Base-by-base conservation (phyloP, 2,888 invertebrate species). In the Diogma glabrata region DNA sequence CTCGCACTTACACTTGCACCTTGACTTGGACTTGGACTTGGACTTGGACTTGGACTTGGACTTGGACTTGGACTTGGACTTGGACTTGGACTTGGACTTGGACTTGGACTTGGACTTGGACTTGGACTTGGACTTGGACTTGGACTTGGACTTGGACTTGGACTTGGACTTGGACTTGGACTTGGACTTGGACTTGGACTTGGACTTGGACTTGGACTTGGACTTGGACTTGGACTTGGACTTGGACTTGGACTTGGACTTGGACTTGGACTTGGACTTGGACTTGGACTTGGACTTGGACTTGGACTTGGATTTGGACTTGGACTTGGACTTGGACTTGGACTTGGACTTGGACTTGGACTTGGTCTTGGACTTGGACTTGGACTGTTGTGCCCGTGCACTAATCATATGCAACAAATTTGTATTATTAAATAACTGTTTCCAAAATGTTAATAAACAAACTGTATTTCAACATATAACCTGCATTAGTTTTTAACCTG, bases 161-260 rank as follows among this genome's bases (percentile, higher is more conserved):
- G 47, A 22, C 23, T 23, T 14, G 47, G 47, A 22, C 23, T 23
- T 14, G 47, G 47, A 22, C 23, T 23, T 14, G 47, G 47, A 22
- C 23, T 23, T 14, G 47, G 47, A 22, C 23, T 23, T 14, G 47
- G 47, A 22, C 23, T 23, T 14, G 47, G 47, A 4, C 4, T 23
- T 14, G 47, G 38, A 22, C 23, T 23, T 14, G 47, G 47, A 22
- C 23, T 23, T 14, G 47, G 47, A 22, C 23, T 23, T 14, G 47
- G 47, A 22, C 23, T 23, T 14, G 47, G 47, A 22, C 23, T 23
- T 14, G 47, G 47, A 22, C 23, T 23, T 14, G 47, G 47, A 22
- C 23, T 23, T 14, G 47, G 47, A 22, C 23, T 23, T 14, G 47
- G 47, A 22, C 4, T 23, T 14, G 47, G 47, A 22, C 23, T 23